These are phyloP conservation scores for Ornithoptera priamus DNA, from an alignment of 2,888 invertebrate genomes.

Conservation along the genomic window DNA sequence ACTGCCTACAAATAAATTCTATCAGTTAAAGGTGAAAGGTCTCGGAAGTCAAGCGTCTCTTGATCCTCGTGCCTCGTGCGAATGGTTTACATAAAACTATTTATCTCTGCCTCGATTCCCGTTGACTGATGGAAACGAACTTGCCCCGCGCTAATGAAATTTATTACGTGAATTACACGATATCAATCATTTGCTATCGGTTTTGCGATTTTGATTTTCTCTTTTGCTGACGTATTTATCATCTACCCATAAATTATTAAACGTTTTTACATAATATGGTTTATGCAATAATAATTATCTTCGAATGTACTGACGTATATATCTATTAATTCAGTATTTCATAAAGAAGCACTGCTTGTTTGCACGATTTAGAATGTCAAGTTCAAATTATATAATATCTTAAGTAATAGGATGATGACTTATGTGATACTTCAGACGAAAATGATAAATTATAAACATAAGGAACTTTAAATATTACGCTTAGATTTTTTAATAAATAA, in stretches of 20 bases:
- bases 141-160: constrained; percentile 21
- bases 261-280: constrained; percentile 18
- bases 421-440: too few relatives aligned
- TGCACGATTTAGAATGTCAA: not conserved
- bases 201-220: constrained; percentile 20
- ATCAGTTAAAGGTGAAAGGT: constrained; percentile 25
- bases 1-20: constrained; percentile 1
- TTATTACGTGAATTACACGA: constrained; percentile 26
- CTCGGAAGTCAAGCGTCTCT: constrained; percentile 22
- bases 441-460: too few relatives aligned
- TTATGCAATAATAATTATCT: constrained; percentile 7
- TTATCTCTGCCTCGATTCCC: constrained; percentile 21
- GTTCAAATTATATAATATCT: too few relatives aligned
- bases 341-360: not conserved
- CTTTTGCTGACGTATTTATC: constrained; percentile 19
- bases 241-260: constrained; percentile 10
- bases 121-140: constrained; percentile 19
- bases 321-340: not conserved
- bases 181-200: constrained; percentile 24
- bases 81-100: constrained; percentile 19
- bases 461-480: too few relatives aligned
- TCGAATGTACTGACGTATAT: not conserved
- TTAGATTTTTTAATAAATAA: too few relatives aligned
- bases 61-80: constrained; percentile 19
- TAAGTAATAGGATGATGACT: too few relatives aligned